Base-by-base conservation (phyloP, 2,888 invertebrate species). In the Agrilus biguttatus region DNA sequence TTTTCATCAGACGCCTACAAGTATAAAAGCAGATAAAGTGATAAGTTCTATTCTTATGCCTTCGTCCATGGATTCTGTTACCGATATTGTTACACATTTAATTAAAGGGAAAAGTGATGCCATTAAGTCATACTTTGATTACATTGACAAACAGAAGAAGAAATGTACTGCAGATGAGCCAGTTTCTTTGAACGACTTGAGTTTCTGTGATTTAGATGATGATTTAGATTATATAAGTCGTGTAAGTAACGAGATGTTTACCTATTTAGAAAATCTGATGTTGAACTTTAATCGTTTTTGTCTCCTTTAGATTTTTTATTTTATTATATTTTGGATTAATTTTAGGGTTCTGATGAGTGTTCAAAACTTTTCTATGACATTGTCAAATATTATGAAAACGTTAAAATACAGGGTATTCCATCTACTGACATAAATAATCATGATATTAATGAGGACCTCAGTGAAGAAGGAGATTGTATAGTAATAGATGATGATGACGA, bases 31-130 rank as follows among this genome's bases (percentile, higher is more conserved):
- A 10, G 57, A 51, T 37, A 44, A 46, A 36, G 46, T 50, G 34
- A 47, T 57, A 40, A 53, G 46, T 33, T 42, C 45, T 41, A 54
- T 57, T 36, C 45, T 57, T 14, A 46, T 44, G 41, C 51, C 55
- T 8, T 39, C 39, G 2, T 38, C 44, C 19, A 17, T 46, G 8
- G 28, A 28, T 28, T 50, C 51, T 8, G 45, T 49, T 37, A 46
- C 48, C 12, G 51, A 50, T 38, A 41, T 51, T 1, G 43, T 53
- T n/a, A 46, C 48, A 21, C 46, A 47, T 36, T 41, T 53, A 36
- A 45, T 49, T 14, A 43, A 49, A 38, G 41, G 37, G 14, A 40
- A 28, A 35, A 45, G 43, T 14, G 36, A 39, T 13, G 17, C 42
- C 17, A 37, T 50, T 33, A 38, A 47, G 32, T 35, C 36, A 5